phyloP scores from a whole-genome alignment of 2,113 vertebrate species.

The Peucedramus taeniatus region DNA sequence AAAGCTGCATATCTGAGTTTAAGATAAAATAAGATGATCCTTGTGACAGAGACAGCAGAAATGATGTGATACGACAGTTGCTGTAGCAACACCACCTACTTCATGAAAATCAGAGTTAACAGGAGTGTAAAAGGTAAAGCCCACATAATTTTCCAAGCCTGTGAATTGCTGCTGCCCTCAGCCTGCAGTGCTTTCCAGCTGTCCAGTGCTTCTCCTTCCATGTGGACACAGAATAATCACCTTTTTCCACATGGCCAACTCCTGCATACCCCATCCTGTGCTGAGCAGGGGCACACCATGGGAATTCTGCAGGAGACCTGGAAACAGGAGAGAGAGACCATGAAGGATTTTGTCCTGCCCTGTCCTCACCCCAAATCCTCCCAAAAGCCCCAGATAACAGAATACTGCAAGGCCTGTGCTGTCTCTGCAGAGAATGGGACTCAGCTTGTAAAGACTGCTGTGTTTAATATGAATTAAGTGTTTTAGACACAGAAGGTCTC shows the following conservation, averaged over 20 bases:
- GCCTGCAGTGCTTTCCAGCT: slow-evolving; percentile 3
- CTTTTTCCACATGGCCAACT: neutral
- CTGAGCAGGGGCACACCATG: neutral
- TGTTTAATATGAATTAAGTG: neutral
- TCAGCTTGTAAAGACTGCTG: neutral
- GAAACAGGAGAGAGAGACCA: neutral
- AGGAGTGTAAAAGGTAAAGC: slow-evolving; percentile 64
- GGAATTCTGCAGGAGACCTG: neutral
- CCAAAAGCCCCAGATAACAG: neutral
- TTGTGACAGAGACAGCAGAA: slow-evolving; percentile 68
- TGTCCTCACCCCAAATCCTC: neutral
- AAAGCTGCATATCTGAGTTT: slow-evolving; percentile 35
- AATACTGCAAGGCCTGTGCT: neutral
- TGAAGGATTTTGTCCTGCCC: neutral
- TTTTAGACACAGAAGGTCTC: neutral
- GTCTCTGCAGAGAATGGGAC: neutral
- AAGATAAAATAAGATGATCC: slow-evolving; percentile 60
- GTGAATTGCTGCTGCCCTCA: slow-evolving; percentile 40
- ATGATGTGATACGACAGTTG: slow-evolving; percentile 74
- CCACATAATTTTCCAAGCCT: slow-evolving; percentile 48
- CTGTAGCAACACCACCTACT: slow-evolving; percentile 78
- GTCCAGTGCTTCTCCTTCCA: neutral
- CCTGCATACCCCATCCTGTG: neutral
- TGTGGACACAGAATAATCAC: neutral
- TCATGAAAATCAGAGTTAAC: slow-evolving; percentile 66